These are phyloP conservation scores for Ceratotherium simum DNA, from an alignment of 2,113 vertebrate species.

Conservation along the genomic window DNA sequence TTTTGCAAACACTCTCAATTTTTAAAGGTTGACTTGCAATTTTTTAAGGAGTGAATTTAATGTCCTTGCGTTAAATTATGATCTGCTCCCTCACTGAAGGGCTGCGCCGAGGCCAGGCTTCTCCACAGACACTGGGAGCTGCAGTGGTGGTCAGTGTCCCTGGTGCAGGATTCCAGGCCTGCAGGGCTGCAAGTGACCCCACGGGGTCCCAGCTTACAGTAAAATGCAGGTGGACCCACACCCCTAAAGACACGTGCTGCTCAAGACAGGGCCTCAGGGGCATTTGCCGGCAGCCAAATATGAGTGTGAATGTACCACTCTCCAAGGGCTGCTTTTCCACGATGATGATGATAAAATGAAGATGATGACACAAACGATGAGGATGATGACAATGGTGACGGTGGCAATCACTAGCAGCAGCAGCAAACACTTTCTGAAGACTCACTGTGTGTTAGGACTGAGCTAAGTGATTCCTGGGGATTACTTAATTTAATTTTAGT, in stretches of 20 bases:
- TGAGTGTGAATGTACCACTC: rapidly evolving
- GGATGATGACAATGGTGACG: background rate
- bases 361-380: background rate
- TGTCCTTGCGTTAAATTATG: too few relatives aligned
- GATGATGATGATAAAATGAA: background rate
- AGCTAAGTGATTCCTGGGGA: background rate
- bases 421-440: rapidly evolving
- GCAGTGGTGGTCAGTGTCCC: rapidly evolving
- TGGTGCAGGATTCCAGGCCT: background rate
- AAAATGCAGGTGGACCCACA: background rate
- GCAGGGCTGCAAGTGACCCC: rapidly evolving
- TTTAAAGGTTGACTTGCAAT: background rate
- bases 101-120: background rate
- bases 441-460: background rate
- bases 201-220: rapidly evolving
- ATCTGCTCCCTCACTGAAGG: background rate
- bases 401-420: rapidly evolving
- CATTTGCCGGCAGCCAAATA: background rate
- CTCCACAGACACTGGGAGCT: background rate
- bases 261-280: background rate
- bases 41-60: background rate
- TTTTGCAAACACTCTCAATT: too few relatives aligned
- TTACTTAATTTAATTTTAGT: background rate
- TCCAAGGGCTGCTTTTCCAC: background rate
- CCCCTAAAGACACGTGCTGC: rapidly evolving